phyloP scores from a whole-genome alignment of 2,888 invertebrate species.

The Alcis repandata region DNA sequence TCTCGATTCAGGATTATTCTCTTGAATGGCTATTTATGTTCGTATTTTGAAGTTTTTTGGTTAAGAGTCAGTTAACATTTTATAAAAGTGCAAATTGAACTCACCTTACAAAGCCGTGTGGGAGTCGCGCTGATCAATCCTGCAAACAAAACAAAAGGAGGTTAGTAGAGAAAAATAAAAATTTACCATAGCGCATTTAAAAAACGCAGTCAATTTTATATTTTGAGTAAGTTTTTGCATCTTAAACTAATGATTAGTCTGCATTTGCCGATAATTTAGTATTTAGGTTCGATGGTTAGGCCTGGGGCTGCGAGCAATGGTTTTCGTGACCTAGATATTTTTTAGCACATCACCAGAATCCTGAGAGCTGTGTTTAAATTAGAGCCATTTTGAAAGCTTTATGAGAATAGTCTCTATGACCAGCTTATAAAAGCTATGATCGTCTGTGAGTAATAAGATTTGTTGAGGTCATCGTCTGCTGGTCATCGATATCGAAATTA shows the following conservation, averaged over 20 bases:
- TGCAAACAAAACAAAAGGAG: slow-evolving; percentile 55
- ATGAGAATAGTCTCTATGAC: slow-evolving; percentile 42
- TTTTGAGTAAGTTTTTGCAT: slow-evolving; percentile 70
- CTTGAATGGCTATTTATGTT: too few relatives aligned
- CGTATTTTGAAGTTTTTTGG: too few relatives aligned
- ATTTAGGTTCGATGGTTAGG: slow-evolving; percentile 77
- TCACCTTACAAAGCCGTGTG: slow-evolving; percentile 57
- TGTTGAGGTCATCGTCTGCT: slow-evolving; percentile 53
- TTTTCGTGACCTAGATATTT: slow-evolving; percentile 85
- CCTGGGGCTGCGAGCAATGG: slow-evolving; percentile 77
- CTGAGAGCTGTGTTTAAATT: slow-evolving; percentile 53
- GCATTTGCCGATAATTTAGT: slow-evolving; percentile 80
- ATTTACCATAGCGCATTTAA: slow-evolving; percentile 55
- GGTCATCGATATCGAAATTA: slow-evolving; percentile 74
- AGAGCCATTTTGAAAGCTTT: slow-evolving; percentile 45
- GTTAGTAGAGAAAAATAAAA: slow-evolving; percentile 47
- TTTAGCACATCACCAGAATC: slow-evolving; percentile 65
- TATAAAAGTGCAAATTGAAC: slow-evolving; percentile 43
- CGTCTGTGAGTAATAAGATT: slow-evolving; percentile 45
- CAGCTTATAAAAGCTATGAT: slow-evolving; percentile 52
- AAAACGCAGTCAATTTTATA: slow-evolving; percentile 64
- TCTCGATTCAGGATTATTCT: too few relatives aligned
- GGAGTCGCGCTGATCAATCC: slow-evolving; percentile 45
- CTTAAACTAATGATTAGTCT: slow-evolving; percentile 74
- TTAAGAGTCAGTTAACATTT: too few relatives aligned